phyloP scores from a whole-genome alignment of 2,888 invertebrate genomes.

The Parnassius apollo region DNA sequence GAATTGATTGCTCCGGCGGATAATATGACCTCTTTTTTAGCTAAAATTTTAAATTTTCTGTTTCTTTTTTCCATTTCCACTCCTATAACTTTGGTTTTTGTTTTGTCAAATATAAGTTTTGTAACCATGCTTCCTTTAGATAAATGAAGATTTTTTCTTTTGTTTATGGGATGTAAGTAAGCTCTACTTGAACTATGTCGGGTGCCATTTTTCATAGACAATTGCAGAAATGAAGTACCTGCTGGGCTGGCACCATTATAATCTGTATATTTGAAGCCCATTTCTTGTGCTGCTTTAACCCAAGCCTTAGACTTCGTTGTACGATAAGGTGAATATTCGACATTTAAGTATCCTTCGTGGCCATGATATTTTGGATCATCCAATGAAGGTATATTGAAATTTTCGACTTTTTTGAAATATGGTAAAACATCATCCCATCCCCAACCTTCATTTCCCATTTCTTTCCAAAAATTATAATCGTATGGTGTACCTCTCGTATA shows the following conservation, averaged over 20 bases:
- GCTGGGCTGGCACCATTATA: constrained; percentile 83
- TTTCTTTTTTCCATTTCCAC: constrained; percentile 80
- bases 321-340: constrained; percentile 78
- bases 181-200: constrained; percentile 85
- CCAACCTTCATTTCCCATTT: constrained; percentile 87
- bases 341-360: constrained; percentile 78
- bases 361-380: constrained; percentile 77
- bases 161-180: constrained; percentile 82
- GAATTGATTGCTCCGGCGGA: constrained; percentile 89
- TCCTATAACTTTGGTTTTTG: constrained; percentile 80
- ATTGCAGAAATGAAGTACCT: constrained; percentile 83
- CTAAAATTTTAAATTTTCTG: constrained; percentile 76
- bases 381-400: constrained; percentile 81
- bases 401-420: constrained; percentile 90
- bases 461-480: constrained; percentile 90
- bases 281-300: constrained; percentile 82
- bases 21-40: constrained; percentile 86
- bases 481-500: constrained; percentile 85
- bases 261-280: constrained; percentile 82
- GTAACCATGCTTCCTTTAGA: constrained; percentile 82
- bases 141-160: constrained; percentile 83
- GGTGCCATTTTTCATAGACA: constrained; percentile 84
- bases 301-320: constrained; percentile 78
- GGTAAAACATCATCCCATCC: constrained; percentile 86
- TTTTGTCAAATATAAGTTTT: constrained; percentile 79